Evolutionary conservation across 2,888 invertebrate genomes (phyloP).

Genomic region (Gisinianus flammeolus): DNA sequence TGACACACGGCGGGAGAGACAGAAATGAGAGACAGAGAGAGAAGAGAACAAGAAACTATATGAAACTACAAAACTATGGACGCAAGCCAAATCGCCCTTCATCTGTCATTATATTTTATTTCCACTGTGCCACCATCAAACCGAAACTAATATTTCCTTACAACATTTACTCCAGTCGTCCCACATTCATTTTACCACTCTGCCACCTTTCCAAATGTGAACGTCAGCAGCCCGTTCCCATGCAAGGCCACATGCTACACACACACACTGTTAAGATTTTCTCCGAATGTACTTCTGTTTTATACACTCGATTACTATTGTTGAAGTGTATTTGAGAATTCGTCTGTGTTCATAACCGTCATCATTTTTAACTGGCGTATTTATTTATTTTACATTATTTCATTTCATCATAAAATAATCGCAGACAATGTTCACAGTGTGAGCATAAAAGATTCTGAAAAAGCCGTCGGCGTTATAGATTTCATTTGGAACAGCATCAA

Average conservation of each 20-base stretch:
- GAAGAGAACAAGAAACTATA: background rate
- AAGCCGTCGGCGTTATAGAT: no score
- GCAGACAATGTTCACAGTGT: no score
- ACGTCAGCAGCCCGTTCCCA: background rate
- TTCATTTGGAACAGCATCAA: no score
- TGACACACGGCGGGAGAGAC: constrained; percentile 16
- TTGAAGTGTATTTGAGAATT: no score
- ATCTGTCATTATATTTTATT: constrained; percentile 33
- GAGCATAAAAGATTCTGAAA: no score
- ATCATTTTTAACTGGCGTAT: no score
- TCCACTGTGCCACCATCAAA: constrained; percentile 7
- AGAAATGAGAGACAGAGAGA: background rate
- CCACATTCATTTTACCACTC: background rate
- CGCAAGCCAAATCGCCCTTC: constrained; percentile 26
- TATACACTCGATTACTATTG: no score
- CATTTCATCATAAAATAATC: no score
- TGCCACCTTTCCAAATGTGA: background rate
- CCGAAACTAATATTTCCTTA: constrained; percentile 29
- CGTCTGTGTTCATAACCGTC: no score
- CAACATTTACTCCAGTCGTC: background rate
- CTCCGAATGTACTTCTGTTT: background rate
- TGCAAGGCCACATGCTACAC: background rate
- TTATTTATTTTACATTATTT: background rate
- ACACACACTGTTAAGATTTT: background rate
- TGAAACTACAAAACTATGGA: constrained; percentile 9